Base-by-base conservation (phyloP, 2,888 invertebrate species). In the Smittia sp. region DNA sequence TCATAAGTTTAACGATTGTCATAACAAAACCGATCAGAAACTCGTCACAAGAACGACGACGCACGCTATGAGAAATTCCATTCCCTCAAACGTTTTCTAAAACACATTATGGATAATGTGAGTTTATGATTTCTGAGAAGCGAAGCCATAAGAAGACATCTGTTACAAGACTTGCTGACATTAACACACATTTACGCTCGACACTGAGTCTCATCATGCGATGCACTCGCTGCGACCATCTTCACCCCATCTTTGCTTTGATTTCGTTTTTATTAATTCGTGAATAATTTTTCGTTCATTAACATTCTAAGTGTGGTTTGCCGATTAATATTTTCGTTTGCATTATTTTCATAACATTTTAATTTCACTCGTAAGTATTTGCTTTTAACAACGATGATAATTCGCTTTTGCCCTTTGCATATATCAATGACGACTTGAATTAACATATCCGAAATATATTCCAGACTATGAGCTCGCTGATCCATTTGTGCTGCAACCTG, bases 401-500 rank as follows among this genome's bases (percentile, higher is more conserved):
- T 32, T 32, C 32, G 32, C 32, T 32, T n/a, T n/a, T n/a, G n/a
- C n/a, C 32, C 32, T 32, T 9, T 32, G 4, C 9, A 46, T 2
- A 15, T 11, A 46, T 46, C 46, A 46, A 11, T 39, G 46, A 46
- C 3, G 9, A n/a, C 46, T 6, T 46, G 4, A 46, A 46, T 11
- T 46, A 46, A 46, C 11, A 39, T 39, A n/a, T 63, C 27, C 20
- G 4, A 63, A 27, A 27, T 63, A n/a, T 63, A 1, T 63, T 69
- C 27, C 69, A 69, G 69, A 69, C 46, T 69, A 13, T 18, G 69
- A 69, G 18, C 18, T 69, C 1, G 69, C 69, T 20, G 69, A 69
- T 54, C 69, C 69, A 20, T 69, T 32, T n/a, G 54, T 54, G 25
- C 15, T 69, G 18, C 41, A 20, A 54, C 52, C 25, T 75, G 77